A percentile compares a stretch with the other conserved stretches of the same genome.
Conservation (phyloP, 2,888 invertebrate species). For the Amiota minor region DNA sequence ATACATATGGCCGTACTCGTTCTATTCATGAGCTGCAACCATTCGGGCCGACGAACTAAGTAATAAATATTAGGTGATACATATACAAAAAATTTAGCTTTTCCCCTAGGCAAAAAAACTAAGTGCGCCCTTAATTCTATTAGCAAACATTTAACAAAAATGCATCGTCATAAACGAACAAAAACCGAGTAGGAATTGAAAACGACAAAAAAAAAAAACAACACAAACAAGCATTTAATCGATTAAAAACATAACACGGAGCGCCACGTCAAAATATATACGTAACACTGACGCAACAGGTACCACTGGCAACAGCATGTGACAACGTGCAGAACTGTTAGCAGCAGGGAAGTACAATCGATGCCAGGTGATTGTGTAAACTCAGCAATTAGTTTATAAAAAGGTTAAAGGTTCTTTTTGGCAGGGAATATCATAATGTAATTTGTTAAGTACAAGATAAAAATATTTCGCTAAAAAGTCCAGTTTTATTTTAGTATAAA, state of each 20-base stretch:
- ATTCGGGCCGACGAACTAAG: too few species aligned
- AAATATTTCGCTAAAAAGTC: neutral
- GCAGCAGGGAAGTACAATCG: neutral
- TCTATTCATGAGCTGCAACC: too few species aligned
- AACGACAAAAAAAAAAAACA: neutral
- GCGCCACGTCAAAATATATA: slow-evolving; percentile 6
- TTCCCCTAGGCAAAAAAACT: too few species aligned
- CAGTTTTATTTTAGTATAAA: neutral
- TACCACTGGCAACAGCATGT: slow-evolving; percentile 57
- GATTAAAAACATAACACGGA: neutral
- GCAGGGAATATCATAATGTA: too few species aligned
- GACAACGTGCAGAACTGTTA: slow-evolving; percentile 40
- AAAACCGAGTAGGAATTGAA: too few species aligned
- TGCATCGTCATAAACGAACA: too few species aligned
- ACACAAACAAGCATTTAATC: slow-evolving; percentile 4
- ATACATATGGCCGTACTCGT: too few species aligned
- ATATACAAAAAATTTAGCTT: too few species aligned
- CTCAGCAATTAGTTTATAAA: neutral
- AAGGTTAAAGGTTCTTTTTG: too few species aligned
- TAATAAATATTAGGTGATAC: too few species aligned
- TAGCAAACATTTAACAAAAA: too few species aligned
- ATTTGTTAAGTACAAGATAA: neutral
- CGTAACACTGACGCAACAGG: slow-evolving; percentile 27
- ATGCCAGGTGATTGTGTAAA: slow-evolving; percentile 55
- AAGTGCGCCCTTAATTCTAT: too few species aligned